Conservation (phyloP, 2,888 invertebrate species). For the Caenorhabditis imperialis region DNA sequence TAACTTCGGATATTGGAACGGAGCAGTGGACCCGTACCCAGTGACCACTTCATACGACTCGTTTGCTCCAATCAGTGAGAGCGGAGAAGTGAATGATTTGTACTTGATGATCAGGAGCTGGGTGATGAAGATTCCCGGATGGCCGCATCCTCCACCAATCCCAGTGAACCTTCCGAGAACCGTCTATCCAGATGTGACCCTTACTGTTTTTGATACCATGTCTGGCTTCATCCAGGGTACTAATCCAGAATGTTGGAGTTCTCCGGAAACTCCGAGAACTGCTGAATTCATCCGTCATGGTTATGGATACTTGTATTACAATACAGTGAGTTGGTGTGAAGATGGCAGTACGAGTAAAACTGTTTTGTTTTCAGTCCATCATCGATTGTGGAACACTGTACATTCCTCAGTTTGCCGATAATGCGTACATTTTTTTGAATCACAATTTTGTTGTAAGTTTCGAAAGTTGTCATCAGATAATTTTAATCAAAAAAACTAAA, state of each 20-base stretch:
- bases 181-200: conserved; percentile 29
- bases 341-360: neutral
- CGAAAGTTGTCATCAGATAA: neutral
- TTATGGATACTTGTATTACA: conserved; percentile 52
- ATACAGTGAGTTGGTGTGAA: conserved; percentile 5
- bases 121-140: conserved; percentile 53
- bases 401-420: conserved; percentile 43
- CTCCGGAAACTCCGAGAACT: conserved; percentile 42
- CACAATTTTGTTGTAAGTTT: conserved; percentile 35
- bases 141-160: conserved; percentile 72
- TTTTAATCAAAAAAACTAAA: neutral
- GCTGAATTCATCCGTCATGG: conserved; percentile 48
- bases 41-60: conserved; percentile 74
- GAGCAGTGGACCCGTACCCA: conserved; percentile 47
- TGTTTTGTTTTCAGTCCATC: conserved; percentile 25
- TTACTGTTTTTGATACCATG: conserved; percentile 42
- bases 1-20: conserved; percentile 70
- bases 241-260: conserved; percentile 45
- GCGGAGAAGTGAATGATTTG: conserved; percentile 64
- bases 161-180: conserved; percentile 80
- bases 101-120: conserved; percentile 60
- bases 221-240: conserved; percentile 41
- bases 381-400: conserved; percentile 41
- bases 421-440: conserved; percentile 48
- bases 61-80: conserved; percentile 71